Evolutionary conservation across 2,888 invertebrate species (phyloP), one percentile per base, ranked within the genome.

Genomic region (Dasypogon diadema): DNA sequence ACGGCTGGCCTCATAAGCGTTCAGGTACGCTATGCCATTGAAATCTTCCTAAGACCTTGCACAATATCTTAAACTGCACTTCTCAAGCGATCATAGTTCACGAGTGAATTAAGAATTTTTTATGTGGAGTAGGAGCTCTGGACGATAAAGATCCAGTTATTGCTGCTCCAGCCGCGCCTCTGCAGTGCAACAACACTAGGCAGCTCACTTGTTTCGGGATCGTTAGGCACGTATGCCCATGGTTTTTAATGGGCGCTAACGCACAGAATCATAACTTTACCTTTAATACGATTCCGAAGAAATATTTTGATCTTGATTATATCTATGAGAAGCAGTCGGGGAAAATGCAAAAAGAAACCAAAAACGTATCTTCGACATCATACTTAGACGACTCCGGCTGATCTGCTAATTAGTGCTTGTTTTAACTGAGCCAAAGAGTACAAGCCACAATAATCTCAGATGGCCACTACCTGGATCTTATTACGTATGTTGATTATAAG

Each of bases 231-330:
- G 58, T 74, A 58, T 58, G 73, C 42, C 18, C 73, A 58, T 74
- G 73, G 46, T 60, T 42, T 74, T 74, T 60, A 74, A 60, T 74
- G 74, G 74, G 48, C 30, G 74, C 30, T 60, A 58, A 74, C 37
- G 46, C 56, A 60, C 58, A 30, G 58, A 58, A 74, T 58, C 74
- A 56, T 74, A 60, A 74, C 58, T 74, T 74, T 48, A 26, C 16
- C 37, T 74, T 74, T 58, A 74, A 74, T 74, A 74, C 22, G 74
- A 74, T 58, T 74, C 30, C 60, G 56, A 74, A 74, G 74, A 74
- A 74, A 60, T 74, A 74, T 74, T 74, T 74, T 74, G 74, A 74
- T 74, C 74, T 58, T 60, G 48, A 48, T 30, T 37, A 58, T 58
- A 73, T 73, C 73, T 73, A 73, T 73, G 73, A 73, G 73, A 73